Evolutionary conservation across 2,888 invertebrate species (phyloP), one percentile per base, ranked within the genome.

Genomic region (Melieria crassipennis): DNA sequence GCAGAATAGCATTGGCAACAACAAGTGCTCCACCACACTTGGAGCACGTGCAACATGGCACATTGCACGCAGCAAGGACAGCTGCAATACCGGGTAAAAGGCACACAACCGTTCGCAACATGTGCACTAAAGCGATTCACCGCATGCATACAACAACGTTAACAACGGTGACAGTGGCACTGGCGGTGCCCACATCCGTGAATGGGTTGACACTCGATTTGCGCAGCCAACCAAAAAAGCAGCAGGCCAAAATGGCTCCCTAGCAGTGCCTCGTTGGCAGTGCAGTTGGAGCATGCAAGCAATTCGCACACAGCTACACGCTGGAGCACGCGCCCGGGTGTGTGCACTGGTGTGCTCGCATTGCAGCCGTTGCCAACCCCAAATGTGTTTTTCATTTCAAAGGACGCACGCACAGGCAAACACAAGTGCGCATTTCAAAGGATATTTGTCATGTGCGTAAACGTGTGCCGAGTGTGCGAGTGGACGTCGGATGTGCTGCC

Each of bases 171-270:
- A 58, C 65, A 73, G 42, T 10, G 10, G 43, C 4, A 16, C 6
- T 43, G 42, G 16, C 11, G 52, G 5, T 16, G n/a, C 4, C n/a
- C 56, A 65, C 42, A 55, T 50, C 50, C 13, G 43, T 42, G 9
- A 60, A 50, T 61, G 70, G 71, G 75, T 70, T 72, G 70, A 72
- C 74, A 74, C 74, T 74, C 71, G 75, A 74, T 74, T 72, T 74
- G 77, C 77, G 71, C 78, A 79, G 78, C 77, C 74, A 79, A 78
- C 78, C 78, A 79, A 79, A 79, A 78, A 75, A 16, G 80, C 79
- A 81, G 81, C 76, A 79, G 80, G 77, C 75, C 76, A 74, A 75
- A 81, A 82, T 82, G 82, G 82, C 81, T 81, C 80, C 81, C 81
- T 78, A 13, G 62, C 47, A 78, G 80, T 78, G 46, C 16, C 48